Percentiles rank a stretch among this genome's conserved stretches.
These are phyloP conservation scores for Pygathrix nemaeus DNA, from an alignment of 2,113 vertebrate genomes.

Conservation along the genomic window DNA sequence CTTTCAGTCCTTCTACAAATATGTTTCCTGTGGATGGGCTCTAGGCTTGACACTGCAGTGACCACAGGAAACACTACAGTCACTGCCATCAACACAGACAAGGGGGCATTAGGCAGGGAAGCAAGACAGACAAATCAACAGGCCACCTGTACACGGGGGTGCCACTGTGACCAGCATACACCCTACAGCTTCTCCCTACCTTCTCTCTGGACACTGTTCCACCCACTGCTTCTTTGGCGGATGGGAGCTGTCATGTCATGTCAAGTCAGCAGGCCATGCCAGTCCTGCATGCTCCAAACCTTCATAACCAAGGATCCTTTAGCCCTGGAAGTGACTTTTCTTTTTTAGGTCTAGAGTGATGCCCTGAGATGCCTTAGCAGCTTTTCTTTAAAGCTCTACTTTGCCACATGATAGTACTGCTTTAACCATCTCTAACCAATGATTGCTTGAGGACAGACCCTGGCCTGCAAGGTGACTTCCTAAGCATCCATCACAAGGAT, in stretches of 20 bases:
- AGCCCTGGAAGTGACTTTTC: background rate
- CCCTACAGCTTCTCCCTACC: background rate
- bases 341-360: background rate
- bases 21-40: background rate
- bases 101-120: background rate
- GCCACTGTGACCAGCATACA: background rate
- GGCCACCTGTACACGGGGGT: rapidly evolving
- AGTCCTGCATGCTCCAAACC: background rate
- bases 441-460: background rate
- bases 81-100: background rate
- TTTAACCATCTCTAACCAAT: background rate
- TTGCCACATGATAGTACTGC: background rate
- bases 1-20: background rate
- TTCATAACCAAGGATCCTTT: background rate
- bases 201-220: background rate
- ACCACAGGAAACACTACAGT: background rate
- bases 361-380: background rate
- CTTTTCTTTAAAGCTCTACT: background rate
- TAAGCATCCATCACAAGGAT: background rate
- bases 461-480: background rate
- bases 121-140: background rate
- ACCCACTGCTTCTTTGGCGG: background rate
- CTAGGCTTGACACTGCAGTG: background rate
- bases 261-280: background rate
- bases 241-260: background rate